Conservation (phyloP, 64 coral and sea anemone genomes). For the Montipora foliosa region DNA sequence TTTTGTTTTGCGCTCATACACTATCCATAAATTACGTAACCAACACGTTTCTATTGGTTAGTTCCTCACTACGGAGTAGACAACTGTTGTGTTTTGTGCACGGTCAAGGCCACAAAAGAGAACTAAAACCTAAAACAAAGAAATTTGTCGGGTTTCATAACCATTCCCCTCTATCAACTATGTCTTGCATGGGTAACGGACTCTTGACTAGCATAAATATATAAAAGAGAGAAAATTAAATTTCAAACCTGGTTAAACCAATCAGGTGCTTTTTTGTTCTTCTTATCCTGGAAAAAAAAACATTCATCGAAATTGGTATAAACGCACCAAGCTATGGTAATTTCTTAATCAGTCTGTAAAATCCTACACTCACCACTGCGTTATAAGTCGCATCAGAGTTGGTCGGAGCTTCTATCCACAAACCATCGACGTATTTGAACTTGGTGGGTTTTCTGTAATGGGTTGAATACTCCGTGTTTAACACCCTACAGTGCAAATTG, state of each 20-base stretch:
- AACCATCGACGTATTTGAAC: slow-evolving; percentile 86
- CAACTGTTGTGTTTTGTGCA: too few relatives aligned
- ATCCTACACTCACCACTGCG: not conserved
- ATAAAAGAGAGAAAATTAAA: not conserved
- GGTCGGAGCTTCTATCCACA: slow-evolving; percentile 86
- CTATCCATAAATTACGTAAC: too few relatives aligned
- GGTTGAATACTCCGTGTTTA: slow-evolving; percentile 79
- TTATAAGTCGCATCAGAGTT: slow-evolving; percentile 3
- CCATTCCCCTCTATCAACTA: too few relatives aligned
- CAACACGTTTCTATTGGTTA: too few relatives aligned
- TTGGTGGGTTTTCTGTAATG: slow-evolving; percentile 74
- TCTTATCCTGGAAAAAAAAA: slow-evolving; percentile 23
- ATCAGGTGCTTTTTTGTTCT: slow-evolving; percentile 34
- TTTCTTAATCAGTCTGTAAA: not conserved
- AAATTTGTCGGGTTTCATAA: too few relatives aligned
- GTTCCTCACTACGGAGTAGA: too few relatives aligned
- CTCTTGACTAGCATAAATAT: too few relatives aligned
- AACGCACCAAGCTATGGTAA: not conserved
- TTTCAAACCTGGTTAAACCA: slow-evolving; percentile 51
- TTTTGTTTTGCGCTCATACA: too few relatives aligned
- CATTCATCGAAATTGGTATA: not conserved
- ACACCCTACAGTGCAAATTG: slow-evolving; percentile 41
- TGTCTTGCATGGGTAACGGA: too few relatives aligned
- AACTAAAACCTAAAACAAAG: too few relatives aligned
- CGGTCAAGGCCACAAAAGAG: too few relatives aligned